Conservation (phyloP, 1,140 invertebrate genomes). For the Hyles euphorbiae region DNA sequence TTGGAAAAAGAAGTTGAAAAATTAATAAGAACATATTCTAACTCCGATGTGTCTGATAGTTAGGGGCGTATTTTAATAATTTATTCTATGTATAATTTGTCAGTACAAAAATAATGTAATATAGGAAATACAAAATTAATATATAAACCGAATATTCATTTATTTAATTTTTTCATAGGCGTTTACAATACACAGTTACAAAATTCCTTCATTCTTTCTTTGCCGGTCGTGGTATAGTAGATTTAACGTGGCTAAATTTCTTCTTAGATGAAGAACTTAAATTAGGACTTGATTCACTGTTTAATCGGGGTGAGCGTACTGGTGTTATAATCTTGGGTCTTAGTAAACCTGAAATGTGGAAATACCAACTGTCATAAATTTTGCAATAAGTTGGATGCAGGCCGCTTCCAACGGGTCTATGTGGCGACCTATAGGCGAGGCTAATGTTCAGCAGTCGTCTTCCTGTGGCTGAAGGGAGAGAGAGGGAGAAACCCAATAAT, state of each 20-base stretch:
- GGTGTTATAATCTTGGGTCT: constrained; percentile 44
- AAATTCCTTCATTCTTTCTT: constrained; percentile 40
- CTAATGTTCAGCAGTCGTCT: too few relatives aligned
- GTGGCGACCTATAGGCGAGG: too few relatives aligned
- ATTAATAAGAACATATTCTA: constrained; percentile 39
- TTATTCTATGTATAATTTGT: constrained; percentile 4
- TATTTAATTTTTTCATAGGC: constrained; percentile 6
- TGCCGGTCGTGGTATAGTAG: constrained; percentile 57
- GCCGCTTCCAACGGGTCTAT: too few relatives aligned
- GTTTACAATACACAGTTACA: not conserved
- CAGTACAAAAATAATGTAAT: not conserved
- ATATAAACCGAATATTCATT: constrained; percentile 12
- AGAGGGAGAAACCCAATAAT: too few relatives aligned
- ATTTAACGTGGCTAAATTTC: constrained; percentile 62
- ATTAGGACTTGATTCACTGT: constrained; percentile 39
- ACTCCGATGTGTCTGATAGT: constrained; percentile 36
- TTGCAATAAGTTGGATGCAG: not conserved
- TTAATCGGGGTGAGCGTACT: constrained; percentile 24
- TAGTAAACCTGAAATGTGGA: constrained; percentile 43
- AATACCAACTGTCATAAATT: constrained; percentile 4
- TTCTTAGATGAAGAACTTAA: constrained; percentile 43
- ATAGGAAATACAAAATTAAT: constrained; percentile 13
- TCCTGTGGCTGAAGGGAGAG: too few relatives aligned
- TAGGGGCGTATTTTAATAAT: constrained; percentile 5
- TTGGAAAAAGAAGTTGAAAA: constrained; percentile 58